Conservation (phyloP, 2,113 vertebrate genomes). For the Gavia stellata region DNA sequence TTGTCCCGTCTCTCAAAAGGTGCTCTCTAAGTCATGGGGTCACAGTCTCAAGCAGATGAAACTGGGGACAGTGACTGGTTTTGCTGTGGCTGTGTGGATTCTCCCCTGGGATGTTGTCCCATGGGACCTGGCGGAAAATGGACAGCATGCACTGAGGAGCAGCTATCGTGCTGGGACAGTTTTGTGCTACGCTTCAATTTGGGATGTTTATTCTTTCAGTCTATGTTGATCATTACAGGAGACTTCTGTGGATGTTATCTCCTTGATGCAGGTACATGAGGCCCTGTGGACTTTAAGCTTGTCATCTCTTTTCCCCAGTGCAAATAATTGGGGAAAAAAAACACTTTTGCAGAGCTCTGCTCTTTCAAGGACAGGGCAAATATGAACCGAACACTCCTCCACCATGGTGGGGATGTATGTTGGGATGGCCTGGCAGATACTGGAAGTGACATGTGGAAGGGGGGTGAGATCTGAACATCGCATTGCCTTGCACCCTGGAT, state of each 20-base stretch:
- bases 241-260: background rate
- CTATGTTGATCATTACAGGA: background rate
- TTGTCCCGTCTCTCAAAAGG: background rate
- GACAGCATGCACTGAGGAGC: background rate
- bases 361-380: background rate
- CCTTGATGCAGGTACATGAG: background rate
- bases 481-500: background rate
- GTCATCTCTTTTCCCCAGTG: background rate
- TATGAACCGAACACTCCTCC: background rate
- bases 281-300: background rate
- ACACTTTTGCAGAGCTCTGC: background rate
- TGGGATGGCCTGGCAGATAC: background rate
- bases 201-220: background rate
- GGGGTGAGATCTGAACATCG: background rate
- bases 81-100: background rate
- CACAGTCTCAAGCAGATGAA: background rate
- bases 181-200: background rate
- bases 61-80: background rate
- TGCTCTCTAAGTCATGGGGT: background rate
- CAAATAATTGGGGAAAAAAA: background rate
- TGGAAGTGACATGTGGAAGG: background rate
- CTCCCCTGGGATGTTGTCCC: background rate
- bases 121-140: background rate
- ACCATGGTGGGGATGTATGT: rapidly evolving
- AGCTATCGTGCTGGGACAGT: background rate